Conservation (phyloP, 1,140 invertebrate genomes). For the Telenomus remus region DNA sequence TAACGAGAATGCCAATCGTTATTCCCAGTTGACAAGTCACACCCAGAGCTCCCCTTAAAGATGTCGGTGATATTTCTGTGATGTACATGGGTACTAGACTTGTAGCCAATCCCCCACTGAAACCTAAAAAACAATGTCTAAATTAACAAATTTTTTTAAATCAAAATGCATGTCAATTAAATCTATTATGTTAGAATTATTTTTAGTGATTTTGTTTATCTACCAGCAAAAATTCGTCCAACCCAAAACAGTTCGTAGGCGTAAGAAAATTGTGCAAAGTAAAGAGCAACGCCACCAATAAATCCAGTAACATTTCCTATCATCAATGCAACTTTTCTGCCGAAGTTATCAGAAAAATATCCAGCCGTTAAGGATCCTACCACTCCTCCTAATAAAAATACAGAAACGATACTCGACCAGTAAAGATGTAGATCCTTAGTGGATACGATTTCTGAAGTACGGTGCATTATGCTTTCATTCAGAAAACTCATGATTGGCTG, state of each 20-base stretch:
- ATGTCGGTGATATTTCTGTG: constrained; percentile 86
- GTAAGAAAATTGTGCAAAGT: constrained; percentile 78
- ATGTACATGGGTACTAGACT: constrained; percentile 90
- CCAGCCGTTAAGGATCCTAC: constrained; percentile 83
- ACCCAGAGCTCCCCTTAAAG: constrained; percentile 86
- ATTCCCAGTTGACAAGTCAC: constrained; percentile 89
- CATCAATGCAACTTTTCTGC: constrained; percentile 78
- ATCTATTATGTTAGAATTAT: no score
- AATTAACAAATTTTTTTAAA: no score
- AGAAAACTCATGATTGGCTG: constrained; percentile 84
- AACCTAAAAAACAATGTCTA: constrained; percentile 61
- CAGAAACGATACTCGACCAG: constrained; percentile 86
- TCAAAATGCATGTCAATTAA: no score
- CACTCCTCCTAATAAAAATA: constrained; percentile 86
- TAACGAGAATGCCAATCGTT: constrained; percentile 86
- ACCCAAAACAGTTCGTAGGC: constrained; percentile 82
- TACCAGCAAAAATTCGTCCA: constrained; percentile 83
- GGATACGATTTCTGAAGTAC: constrained; percentile 76
- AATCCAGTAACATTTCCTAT: constrained; percentile 73
- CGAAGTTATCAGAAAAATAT: constrained; percentile 81
- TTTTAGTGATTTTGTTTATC: no score
- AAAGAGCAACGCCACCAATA: constrained; percentile 80
- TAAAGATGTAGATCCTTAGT: constrained; percentile 78
- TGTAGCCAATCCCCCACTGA: constrained; percentile 82
- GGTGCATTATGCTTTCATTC: constrained; percentile 71